phyloP scores from a whole-genome alignment of 2,797 vertebrate species.

The Lycodopsis pacificus region DNA sequence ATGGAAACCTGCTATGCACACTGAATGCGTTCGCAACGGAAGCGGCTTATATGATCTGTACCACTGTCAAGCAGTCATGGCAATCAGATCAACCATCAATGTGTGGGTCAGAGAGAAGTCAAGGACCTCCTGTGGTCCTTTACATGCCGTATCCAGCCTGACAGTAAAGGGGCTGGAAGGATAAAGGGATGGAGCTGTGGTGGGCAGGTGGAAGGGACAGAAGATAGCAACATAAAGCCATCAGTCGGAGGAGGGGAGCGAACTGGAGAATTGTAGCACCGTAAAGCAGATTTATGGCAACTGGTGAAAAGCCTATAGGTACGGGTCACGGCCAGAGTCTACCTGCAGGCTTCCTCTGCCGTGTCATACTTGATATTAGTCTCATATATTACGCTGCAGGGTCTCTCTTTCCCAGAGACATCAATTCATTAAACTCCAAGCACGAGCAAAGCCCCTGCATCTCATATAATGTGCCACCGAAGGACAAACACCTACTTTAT shows the following conservation, averaged over 20 bases:
- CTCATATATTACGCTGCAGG: slow-evolving; percentile 57
- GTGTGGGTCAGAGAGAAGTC: slow-evolving; percentile 49
- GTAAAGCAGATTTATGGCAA: slow-evolving; percentile 72
- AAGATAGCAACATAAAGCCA: slow-evolving; percentile 59
- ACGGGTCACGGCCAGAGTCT: slow-evolving; percentile 65
- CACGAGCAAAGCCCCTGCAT: slow-evolving; percentile 27
- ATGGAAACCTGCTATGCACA: slow-evolving; percentile 8
- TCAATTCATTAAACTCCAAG: slow-evolving; percentile 50
- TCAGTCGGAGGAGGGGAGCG: slow-evolving; percentile 58
- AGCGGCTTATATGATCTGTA: not conserved
- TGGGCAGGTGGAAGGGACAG: not conserved
- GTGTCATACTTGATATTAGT: slow-evolving; percentile 58
- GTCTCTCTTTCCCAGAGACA: slow-evolving; percentile 17
- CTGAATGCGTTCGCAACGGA: not conserved
- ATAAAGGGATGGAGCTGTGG: slow-evolving; percentile 26
- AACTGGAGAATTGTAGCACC: slow-evolving; percentile 57
- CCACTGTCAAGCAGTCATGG: not conserved
- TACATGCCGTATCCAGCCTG: slow-evolving; percentile 32
- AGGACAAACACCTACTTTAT: slow-evolving; percentile 27
- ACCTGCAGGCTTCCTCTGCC: slow-evolving; percentile 57
- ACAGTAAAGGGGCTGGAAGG: slow-evolving; percentile 32
- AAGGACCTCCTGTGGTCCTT: slow-evolving; percentile 34
- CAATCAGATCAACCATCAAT: slow-evolving; percentile 28
- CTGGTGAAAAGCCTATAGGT: slow-evolving; percentile 62
- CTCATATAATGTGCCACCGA: slow-evolving; percentile 8